A percentile compares a stretch with the other conserved stretches of the same genome.
phyloP scores from a whole-genome alignment of 2,113 vertebrate species.

The Salvator merianae region DNA sequence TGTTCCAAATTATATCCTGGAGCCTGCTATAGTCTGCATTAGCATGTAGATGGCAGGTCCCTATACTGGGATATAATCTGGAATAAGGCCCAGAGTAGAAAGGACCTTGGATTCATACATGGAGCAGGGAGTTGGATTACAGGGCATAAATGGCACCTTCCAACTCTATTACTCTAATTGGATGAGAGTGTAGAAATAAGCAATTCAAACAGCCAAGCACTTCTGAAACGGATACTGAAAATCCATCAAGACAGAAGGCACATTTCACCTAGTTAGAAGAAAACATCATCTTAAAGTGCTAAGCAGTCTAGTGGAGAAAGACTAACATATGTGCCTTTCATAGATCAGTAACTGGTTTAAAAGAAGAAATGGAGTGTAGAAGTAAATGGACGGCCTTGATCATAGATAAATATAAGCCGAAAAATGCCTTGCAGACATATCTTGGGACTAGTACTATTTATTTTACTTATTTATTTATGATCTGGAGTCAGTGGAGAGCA shows the following conservation, averaged over 20 bases:
- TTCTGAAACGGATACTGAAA: background rate
- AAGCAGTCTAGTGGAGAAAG: background rate
- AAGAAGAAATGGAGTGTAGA: background rate
- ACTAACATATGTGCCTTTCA: background rate
- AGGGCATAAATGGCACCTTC: no score
- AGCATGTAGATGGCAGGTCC: no score
- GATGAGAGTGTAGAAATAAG: background rate
- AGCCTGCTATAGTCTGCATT: no score
- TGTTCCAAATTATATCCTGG: no score
- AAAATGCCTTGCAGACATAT: background rate
- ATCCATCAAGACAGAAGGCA: background rate
- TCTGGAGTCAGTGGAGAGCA: background rate
- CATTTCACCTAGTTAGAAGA: background rate
- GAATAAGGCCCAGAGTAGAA: no score
- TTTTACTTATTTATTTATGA: constrained; percentile 1
- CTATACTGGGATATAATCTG: no score
- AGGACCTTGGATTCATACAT: no score
- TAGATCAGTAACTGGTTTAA: constrained; percentile 7
- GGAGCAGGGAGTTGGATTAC: no score
- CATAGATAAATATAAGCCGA: background rate
- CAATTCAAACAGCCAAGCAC: background rate
- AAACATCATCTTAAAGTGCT: background rate
- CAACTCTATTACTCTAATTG: no score
- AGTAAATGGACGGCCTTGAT: background rate
- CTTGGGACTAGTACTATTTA: background rate